Evolutionary conservation across 2,888 invertebrate genomes (phyloP).

Genomic region (Metopia argyrocephala): DNA sequence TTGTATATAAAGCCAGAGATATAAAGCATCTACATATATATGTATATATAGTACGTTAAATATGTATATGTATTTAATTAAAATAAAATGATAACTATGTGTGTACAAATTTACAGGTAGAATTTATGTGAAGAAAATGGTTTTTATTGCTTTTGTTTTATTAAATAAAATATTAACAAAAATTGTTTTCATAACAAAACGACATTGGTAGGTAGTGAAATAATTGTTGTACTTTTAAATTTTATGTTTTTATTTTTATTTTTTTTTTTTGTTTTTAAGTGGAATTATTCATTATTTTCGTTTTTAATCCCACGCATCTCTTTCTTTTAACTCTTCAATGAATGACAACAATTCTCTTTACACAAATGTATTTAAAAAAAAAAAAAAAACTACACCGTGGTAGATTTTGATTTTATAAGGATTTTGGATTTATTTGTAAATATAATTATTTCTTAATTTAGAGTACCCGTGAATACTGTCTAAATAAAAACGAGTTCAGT

Average conservation of each 20-base stretch:
- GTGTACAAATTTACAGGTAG: too few species aligned
- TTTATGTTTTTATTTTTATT: neutral
- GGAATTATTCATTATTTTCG: neutral
- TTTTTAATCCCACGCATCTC: conserved; percentile 29
- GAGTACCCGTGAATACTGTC: neutral
- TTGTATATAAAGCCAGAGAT: too few species aligned
- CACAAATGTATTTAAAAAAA: neutral
- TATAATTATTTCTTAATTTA: neutral
- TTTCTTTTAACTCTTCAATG: neutral
- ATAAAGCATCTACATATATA: too few species aligned
- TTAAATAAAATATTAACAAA: too few species aligned
- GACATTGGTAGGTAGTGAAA: neutral
- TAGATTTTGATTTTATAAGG: conserved; percentile 36
- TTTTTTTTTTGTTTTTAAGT: neutral
- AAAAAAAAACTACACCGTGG: conserved; percentile 23
- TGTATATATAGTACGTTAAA: too few species aligned
- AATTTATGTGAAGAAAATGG: too few species aligned
- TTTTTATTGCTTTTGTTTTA: neutral
- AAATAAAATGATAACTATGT: too few species aligned
- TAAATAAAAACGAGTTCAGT: conserved; percentile 14
- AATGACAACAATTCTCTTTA: neutral
- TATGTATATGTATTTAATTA: too few species aligned
- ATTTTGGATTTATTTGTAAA: too few species aligned
- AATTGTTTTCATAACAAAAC: neutral
- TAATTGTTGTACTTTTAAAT: neutral